A percentile compares a stretch with the other conserved stretches of the same genome.
Evolutionary conservation across 2,888 invertebrate genomes (phyloP).

Genomic region (Eilema caniola): DNA sequence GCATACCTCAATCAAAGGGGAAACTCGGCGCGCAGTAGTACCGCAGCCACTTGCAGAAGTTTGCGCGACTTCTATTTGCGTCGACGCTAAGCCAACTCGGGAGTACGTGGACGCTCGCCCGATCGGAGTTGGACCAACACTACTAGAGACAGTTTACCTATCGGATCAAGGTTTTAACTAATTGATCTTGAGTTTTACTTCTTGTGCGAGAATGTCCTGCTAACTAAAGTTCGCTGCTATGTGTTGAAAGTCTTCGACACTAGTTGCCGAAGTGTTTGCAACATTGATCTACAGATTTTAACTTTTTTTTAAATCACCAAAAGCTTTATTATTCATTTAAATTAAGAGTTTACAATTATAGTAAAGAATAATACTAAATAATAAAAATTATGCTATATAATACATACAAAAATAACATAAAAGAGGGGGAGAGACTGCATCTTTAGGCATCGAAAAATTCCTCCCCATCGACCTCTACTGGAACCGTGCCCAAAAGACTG

Average conservation of each 20-base stretch:
- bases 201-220: background rate
- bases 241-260: background rate
- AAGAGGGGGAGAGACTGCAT: no score
- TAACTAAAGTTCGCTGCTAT: background rate
- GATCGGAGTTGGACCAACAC: background rate
- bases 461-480: no score
- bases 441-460: no score
- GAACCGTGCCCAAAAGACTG: no score
- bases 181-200: background rate
- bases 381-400: no score
- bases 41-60: constrained; percentile 63
- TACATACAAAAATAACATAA: no score
- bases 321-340: no score
- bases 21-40: constrained; percentile 64
- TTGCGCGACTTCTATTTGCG: constrained; percentile 69
- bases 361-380: no score
- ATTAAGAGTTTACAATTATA: no score
- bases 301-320: no score
- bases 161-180: background rate
- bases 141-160: background rate
- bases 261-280: background rate
- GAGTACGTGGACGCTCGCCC: constrained; percentile 34
- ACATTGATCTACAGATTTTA: background rate
- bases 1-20: constrained; percentile 68
- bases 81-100: constrained; percentile 50